Base-by-base conservation (phyloP, 2,888 invertebrate genomes). In the Iselma pallidipennis region DNA sequence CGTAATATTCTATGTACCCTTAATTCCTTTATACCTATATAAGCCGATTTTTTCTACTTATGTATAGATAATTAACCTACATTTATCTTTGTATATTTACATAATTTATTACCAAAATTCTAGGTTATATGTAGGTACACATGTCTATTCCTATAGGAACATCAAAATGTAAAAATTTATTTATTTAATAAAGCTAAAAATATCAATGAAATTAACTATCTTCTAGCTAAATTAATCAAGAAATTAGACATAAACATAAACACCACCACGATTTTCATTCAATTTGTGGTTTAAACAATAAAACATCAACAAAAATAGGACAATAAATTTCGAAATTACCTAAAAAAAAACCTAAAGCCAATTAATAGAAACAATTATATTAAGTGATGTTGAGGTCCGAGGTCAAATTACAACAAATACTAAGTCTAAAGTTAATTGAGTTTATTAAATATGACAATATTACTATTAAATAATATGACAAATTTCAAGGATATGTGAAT, bases 71-170 rank as follows among this genome's bases (percentile, higher is more conserved):
- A 51, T 29, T 29, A 19, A 16, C 6, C 52, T 52, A 52, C n/a
- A 31, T 52, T 52, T 52, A 31, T 31, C 52, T 52, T 52, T 52
- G 52, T 31, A n/a, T 52, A 19, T 52, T 31, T 52, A 23, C 29
- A 2, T 19, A 31, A 52, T 52, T 52, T 31, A 23, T 23, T 33
- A 33, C n/a, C 14, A 21, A 16, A 31, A 31, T 52, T 52, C 5
- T 26, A 16, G 42, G 21, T 45, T 48, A 10, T 48, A n/a, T n/a
- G n/a, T n/a, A n/a, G 48, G 16, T 23, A 16, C 19, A 12, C 42
- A 37, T n/a, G n/a, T n/a, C n/a, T n/a, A n/a, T 28, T 5, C 28
- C 12, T 4, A 45, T 42, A 19, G 9, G 6, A 16, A 10, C 42
- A 42, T 42, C 10, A 29, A 31, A 28, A 9, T 19, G 19, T 28